phyloP scores from a whole-genome alignment of 2,797 vertebrate species.

The Orientallactaga sibirica region DNA sequence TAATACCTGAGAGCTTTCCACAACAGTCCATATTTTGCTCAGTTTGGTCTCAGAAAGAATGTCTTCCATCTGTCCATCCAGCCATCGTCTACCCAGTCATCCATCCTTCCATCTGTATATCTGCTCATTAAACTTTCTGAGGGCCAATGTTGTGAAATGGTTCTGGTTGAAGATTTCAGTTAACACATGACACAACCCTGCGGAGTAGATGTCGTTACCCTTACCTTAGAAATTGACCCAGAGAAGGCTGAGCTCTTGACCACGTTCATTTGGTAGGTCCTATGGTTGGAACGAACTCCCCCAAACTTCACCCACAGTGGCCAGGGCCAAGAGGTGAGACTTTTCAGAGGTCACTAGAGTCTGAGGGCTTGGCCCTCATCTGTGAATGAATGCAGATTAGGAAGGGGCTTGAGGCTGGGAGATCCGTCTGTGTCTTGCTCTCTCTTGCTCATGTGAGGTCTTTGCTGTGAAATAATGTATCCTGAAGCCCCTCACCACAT shows the following conservation, averaged over 20 bases:
- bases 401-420: background rate
- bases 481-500: background rate
- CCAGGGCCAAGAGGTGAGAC: no score
- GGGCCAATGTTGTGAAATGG: background rate
- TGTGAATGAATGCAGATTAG: background rate
- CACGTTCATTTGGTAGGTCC: background rate
- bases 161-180: background rate
- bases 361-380: background rate
- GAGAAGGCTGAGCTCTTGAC: background rate
- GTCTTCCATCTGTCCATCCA: background rate
- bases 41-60: background rate
- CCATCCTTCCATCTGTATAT: rapidly evolving
- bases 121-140: background rate
- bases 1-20: no score
- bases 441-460: background rate
- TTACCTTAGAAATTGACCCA: background rate
- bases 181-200: background rate
- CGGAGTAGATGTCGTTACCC: rapidly evolving
- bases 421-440: background rate
- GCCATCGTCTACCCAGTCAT: background rate
- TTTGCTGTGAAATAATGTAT: background rate
- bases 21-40: no score
- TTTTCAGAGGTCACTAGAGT: background rate
- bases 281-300: background rate
- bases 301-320: no score